Base-by-base conservation (phyloP, 2,888 invertebrate species). In the Netelia melanura region DNA sequence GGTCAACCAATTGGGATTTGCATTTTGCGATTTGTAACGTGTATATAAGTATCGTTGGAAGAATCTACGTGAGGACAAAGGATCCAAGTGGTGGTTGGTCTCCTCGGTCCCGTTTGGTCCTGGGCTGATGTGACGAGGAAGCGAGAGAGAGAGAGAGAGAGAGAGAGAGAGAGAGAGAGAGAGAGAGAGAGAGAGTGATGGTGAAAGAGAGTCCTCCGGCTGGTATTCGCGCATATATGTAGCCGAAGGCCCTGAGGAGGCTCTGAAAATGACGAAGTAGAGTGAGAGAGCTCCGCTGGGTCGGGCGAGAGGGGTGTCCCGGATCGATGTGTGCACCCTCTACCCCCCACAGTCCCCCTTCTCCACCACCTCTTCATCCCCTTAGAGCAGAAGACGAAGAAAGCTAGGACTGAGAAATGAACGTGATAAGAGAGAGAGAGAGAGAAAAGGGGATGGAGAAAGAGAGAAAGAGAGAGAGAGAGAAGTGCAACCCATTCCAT, bases 291-390 rank as follows among this genome's bases (percentile, higher is more conserved):
- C 65, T 25, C 48, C 38, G 38, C 38, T 38, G 38, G 38, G 62
- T 61, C 70, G n/a, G n/a, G 52, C 52, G 81, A 74, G 52, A 89
- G 90, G 90, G 90, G 89, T 89, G 91, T 89, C 89, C 82, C 86
- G 92, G 93, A 93, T 93, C 93, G 92, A 93, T 93, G 93, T 92
- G 90, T 92, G 92, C 90, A 89, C 38, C 38, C 38, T 90, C 90
- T 88, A 90, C 90, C 88, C 89, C 87, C 87, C 87, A 83, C 84
- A 72, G 81, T 68, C 84, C 86, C 78, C 84, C 84, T 86, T 85
- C 80, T 64, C 81, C 86, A 86, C 84, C 85, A 86, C 81, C 77
- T 74, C 79, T 52, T 75, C 56, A 54, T 71, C 75, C 71, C 83
- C 78, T 74, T 67, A 67, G 21, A 44, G 38, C 65, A 48, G 65